Evolutionary conservation across 2,797 vertebrate genomes (phyloP).

Genomic region (Gobio occitaniae): DNA sequence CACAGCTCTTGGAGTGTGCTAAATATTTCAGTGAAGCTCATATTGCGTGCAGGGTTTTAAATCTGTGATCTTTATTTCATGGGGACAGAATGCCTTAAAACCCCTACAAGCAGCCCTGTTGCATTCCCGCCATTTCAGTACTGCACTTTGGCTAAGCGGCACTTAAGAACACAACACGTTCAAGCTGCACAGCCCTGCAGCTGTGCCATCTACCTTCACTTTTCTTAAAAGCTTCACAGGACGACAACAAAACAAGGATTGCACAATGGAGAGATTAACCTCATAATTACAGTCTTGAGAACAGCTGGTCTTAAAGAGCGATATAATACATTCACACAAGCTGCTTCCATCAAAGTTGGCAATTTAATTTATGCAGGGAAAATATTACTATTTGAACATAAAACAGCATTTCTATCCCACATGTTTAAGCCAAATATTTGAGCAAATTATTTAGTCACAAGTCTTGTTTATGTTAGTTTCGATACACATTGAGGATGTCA

Average conservation of each 20-base stretch:
- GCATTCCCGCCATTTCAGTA: constrained; percentile 62
- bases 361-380: background rate
- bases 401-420: too few species aligned
- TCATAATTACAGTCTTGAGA: background rate
- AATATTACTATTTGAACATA: too few species aligned
- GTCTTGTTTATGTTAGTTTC: too few species aligned
- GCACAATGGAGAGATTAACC: constrained; percentile 23
- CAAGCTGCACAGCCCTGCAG: constrained; percentile 40
- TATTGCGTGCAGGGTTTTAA: constrained; percentile 78
- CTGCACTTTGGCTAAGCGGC: constrained; percentile 67
- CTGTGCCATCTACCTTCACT: constrained; percentile 35
- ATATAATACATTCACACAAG: background rate
- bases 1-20: constrained; percentile 70
- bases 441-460: too few species aligned
- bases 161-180: constrained; percentile 69
- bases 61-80: constrained; percentile 82
- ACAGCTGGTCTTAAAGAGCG: background rate
- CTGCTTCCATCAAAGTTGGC: background rate
- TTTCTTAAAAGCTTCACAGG: constrained; percentile 23
- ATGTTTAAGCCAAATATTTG: too few species aligned
- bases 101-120: constrained; percentile 68
- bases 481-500: too few species aligned
- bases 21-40: constrained; percentile 77
- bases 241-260: background rate
- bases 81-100: constrained; percentile 79